phyloP scores from a whole-genome alignment of 2,113 vertebrate species.

The Brachypteracias leptosomus region DNA sequence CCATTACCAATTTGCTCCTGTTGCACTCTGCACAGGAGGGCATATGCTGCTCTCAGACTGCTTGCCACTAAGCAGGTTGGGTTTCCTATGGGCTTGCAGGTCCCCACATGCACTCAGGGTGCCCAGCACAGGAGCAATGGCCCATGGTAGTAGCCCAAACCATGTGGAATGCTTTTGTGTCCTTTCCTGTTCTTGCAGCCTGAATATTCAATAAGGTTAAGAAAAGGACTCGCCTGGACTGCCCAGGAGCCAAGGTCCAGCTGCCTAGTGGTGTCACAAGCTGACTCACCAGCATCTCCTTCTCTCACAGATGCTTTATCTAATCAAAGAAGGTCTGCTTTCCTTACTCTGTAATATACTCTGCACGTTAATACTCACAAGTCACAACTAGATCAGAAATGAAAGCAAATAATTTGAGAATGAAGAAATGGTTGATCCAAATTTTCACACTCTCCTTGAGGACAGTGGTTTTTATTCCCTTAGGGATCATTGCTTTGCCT shows the following conservation, averaged over 20 bases:
- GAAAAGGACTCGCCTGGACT: background rate
- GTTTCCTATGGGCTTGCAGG: background rate
- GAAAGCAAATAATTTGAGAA: background rate
- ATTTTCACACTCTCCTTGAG: background rate
- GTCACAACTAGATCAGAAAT: background rate
- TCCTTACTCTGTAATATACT: background rate
- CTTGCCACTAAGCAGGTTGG: background rate
- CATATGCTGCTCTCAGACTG: background rate
- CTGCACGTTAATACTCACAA: background rate
- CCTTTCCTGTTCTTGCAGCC: background rate
- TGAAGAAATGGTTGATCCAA: background rate
- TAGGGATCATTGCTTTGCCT: background rate
- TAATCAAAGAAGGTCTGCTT: background rate
- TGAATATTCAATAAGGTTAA: background rate
- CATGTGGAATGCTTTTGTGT: background rate
- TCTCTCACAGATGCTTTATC: background rate
- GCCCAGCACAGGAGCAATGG: background rate
- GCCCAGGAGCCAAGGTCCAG: background rate
- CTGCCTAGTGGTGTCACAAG: background rate
- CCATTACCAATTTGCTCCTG: background rate
- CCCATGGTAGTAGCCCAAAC: background rate
- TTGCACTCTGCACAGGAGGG: background rate
- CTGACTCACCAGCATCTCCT: rapidly evolving
- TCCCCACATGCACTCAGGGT: background rate
- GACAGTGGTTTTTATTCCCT: background rate